Percentiles rank a stretch among this genome's conserved stretches.
Evolutionary conservation across 2,888 invertebrate species (phyloP).

Genomic region (Apotomis betuletana): DNA sequence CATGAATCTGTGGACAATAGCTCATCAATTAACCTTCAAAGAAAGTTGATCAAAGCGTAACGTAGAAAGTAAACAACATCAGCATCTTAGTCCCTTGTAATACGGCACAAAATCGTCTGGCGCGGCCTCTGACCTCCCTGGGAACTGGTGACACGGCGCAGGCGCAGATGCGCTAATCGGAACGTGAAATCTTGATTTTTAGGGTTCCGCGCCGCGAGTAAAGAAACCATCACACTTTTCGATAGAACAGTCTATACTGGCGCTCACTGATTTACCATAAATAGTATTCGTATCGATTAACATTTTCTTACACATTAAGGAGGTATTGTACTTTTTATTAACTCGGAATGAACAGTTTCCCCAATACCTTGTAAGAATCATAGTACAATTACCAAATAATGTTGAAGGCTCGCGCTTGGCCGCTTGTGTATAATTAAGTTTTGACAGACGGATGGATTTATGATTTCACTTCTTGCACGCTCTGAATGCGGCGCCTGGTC

Average conservation of each 20-base stretch:
- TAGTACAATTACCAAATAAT: too few species aligned
- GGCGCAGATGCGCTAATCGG: constrained; percentile 5
- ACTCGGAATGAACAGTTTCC: too few species aligned
- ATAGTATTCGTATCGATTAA: too few species aligned
- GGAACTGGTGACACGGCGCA: constrained; percentile 19
- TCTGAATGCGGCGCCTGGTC: constrained; percentile 8
- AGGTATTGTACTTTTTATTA: too few species aligned
- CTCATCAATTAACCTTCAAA: constrained; percentile 19
- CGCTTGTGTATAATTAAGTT: constrained; percentile 2
- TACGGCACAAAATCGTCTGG: constrained; percentile 7
- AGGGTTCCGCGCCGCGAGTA: too few species aligned
- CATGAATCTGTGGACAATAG: constrained; percentile 12
- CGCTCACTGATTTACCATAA: too few species aligned
- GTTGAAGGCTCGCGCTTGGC: background rate
- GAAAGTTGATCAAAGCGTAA: constrained; percentile 25
- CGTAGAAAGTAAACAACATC: constrained; percentile 15
- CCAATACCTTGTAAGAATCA: too few species aligned
- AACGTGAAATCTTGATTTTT: constrained; percentile 20
- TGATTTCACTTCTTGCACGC: constrained; percentile 19
- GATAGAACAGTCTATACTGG: too few species aligned
- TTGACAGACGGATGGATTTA: constrained; percentile 17
- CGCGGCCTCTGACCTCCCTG: constrained; percentile 14
- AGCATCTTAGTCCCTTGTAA: background rate
- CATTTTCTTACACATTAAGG: too few species aligned
- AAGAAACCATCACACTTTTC: too few species aligned